phyloP scores from a whole-genome alignment of 2,113 vertebrate species.

The Nothoprocta perdicaria region DNA sequence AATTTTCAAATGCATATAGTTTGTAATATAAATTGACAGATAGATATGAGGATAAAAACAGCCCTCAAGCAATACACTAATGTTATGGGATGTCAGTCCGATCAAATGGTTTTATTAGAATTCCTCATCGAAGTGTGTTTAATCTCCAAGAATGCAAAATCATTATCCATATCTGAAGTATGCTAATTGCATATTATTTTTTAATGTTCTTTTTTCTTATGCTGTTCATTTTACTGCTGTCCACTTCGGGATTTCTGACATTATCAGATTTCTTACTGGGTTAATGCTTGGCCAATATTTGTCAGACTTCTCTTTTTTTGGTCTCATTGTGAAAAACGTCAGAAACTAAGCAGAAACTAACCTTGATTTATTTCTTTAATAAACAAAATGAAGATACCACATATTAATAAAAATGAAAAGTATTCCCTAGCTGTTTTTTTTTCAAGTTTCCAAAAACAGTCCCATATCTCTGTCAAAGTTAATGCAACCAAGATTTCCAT shows the following conservation, averaged over 20 bases:
- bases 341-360: constrained; percentile 61
- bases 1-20: background rate
- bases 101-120: background rate
- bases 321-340: constrained; percentile 52
- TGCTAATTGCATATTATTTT: background rate
- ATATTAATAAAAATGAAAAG: constrained; percentile 65
- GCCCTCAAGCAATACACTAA: background rate
- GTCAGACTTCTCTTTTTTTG: constrained; percentile 31
- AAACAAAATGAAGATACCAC: constrained; percentile 60
- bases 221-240: background rate
- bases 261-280: constrained; percentile 10
- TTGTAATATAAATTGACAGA: background rate
- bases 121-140: background rate
- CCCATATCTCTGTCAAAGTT: constrained; percentile 67
- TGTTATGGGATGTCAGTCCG: background rate
- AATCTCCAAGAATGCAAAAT: background rate
- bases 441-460: constrained; percentile 59
- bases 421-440: constrained; percentile 45
- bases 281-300: constrained; percentile 39
- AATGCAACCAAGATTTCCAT: constrained; percentile 65
- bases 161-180: background rate
- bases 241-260: constrained; percentile 11
- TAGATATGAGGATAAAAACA: background rate
- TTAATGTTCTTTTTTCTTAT: background rate
- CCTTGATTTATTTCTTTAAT: constrained; percentile 73